Conservation (phyloP, 1,140 invertebrate genomes). For the Microplitis demolitor region DNA sequence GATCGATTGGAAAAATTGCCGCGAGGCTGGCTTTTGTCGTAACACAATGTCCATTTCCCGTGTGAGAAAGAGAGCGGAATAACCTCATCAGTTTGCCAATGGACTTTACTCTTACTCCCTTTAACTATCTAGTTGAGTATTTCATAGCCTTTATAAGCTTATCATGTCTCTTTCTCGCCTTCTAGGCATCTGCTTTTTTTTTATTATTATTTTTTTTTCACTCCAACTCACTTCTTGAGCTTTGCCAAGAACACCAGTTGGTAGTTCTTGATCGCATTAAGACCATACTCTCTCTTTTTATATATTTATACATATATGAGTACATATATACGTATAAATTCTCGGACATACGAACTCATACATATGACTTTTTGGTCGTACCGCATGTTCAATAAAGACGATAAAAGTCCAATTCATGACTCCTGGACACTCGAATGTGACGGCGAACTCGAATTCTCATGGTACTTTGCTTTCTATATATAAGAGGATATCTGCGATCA, state of each 20-base stretch:
- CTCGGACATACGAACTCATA: neutral
- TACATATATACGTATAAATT: neutral
- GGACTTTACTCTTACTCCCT: conserved; percentile 19
- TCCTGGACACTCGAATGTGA: neutral
- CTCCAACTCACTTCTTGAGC: no score
- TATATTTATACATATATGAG: neutral
- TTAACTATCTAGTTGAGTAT: neutral
- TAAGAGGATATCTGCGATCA: neutral
- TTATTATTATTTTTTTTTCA: no score
- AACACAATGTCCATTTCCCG: conserved; percentile 23
- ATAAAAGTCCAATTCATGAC: conserved; percentile 2
- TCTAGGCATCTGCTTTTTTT: neutral
- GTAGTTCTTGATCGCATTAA: no score
- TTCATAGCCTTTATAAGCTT: neutral
- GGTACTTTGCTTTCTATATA: neutral
- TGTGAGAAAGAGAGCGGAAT: conserved; percentile 30
- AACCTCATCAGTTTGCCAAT: conserved; percentile 34
- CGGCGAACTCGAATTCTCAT: neutral
- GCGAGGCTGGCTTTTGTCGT: conserved; percentile 18
- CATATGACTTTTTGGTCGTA: neutral
- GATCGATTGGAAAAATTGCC: neutral
- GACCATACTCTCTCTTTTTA: no score
- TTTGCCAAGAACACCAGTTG: no score
- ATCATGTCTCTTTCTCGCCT: neutral
- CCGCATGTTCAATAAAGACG: neutral